These are phyloP conservation scores for Phocides pigmalion DNA, from an alignment of 1,140 invertebrate species.

Conservation along the genomic window DNA sequence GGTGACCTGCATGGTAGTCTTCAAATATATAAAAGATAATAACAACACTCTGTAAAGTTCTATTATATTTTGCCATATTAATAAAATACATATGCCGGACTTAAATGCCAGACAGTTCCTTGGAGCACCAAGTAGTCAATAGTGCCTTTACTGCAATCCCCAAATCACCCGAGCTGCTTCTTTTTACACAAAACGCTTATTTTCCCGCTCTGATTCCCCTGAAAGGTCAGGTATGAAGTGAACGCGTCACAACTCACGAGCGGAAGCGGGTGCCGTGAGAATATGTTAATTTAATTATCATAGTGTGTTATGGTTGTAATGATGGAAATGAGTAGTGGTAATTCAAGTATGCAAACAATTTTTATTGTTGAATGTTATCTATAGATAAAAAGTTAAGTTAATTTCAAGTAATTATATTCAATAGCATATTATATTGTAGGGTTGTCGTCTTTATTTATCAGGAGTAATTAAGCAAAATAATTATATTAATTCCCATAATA, in stretches of 20 bases:
- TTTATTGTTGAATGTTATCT: too few relatives aligned
- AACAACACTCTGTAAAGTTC: too few relatives aligned
- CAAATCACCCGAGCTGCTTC: neutral
- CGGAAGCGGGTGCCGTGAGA: constrained; percentile 3
- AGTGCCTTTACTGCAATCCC: neutral
- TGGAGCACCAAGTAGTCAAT: neutral
- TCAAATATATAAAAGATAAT: too few relatives aligned
- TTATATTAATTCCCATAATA: too few relatives aligned
- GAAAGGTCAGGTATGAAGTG: constrained; percentile 21
- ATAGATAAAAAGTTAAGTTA: too few relatives aligned
- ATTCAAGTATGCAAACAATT: neutral
- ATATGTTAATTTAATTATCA: constrained; percentile 13
- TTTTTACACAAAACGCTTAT: constrained; percentile 4
- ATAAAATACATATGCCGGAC: neutral
- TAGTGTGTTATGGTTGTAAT: neutral
- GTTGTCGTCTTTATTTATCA: too few relatives aligned
- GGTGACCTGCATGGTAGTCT: too few relatives aligned
- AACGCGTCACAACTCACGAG: constrained; percentile 1
- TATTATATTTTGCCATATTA: too few relatives aligned
- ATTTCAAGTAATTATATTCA: too few relatives aligned
- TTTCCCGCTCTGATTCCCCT: constrained; percentile 14
- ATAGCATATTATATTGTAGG: too few relatives aligned
- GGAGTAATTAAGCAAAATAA: too few relatives aligned
- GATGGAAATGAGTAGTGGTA: neutral
- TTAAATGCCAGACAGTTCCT: neutral